Evolutionary conservation across 2,888 invertebrate species (phyloP), one percentile per base, ranked within the genome.

Genomic region (Agrypnus murinus): DNA sequence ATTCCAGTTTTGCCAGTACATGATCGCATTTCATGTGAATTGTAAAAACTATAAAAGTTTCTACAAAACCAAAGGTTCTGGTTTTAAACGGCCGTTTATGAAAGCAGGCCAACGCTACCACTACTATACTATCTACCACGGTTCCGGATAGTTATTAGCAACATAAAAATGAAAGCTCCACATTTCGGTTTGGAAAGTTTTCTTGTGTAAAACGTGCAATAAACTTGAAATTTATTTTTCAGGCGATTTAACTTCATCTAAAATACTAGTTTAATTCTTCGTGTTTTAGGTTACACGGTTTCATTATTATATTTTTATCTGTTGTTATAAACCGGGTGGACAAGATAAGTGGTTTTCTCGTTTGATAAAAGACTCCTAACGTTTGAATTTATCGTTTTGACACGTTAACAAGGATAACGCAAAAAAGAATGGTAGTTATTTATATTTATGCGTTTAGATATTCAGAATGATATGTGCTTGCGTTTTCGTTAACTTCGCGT

Each of bases 341-440:
- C 14, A 45, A 19, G 48, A 48, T 48, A 48, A 48, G 48, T 10
- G 15, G 2, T 17, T 25, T 25, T 17, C 46, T 17, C 46, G 9
- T n/a, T 10, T n/a, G 10, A 50, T 31, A 3, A 46, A 50, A 31
- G 12, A 9, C 15, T 45, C 48, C 17, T 19, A 25, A 5, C 5
- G 25, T 25, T 5, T 5, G 25, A 3, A 25, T 25, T 25, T 25
- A 25, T 25, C 25, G 25, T 25, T 25, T 25, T 25, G 25, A 25
- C 25, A 25, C 25, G 25, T 25, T 25, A 25, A 25, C 25, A 25
- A 25, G 25, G 5, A 25, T 55, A 36, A 32, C 1, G 55, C 36
- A 55, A 55, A 19, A 10, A 12, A 55, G 55, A 55, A 53, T 34
- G 55, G 55, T 55, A 17, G 36, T 55, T 55, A 55, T 55, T 55